These are phyloP conservation scores for Muscicapa striata DNA, from an alignment of 2,797 vertebrate genomes.

Conservation along the genomic window DNA sequence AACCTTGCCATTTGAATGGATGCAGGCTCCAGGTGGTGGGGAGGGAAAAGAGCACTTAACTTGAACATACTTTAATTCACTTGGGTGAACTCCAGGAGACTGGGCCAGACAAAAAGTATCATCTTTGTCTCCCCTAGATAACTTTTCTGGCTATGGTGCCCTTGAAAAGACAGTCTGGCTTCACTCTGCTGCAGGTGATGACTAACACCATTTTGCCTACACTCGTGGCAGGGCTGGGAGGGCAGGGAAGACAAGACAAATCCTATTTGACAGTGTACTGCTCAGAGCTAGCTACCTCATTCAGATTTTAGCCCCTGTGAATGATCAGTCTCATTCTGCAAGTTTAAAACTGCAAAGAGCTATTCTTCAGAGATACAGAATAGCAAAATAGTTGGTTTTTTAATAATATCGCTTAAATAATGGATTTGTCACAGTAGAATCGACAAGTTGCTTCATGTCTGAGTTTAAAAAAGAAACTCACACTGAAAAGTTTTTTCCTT, in stretches of 20 bases:
- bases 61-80: background rate
- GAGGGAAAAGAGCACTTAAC: background rate
- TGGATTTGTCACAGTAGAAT: background rate
- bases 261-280: background rate
- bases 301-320: background rate
- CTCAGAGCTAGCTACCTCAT: background rate
- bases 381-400: background rate
- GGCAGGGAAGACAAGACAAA: background rate
- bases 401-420: background rate
- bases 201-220: background rate
- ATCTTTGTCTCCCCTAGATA: background rate
- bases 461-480: background rate
- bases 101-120: background rate
- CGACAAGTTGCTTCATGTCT: fast-evolving
- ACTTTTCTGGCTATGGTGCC: background rate
- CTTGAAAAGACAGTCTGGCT: background rate
- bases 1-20: background rate
- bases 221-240: background rate
- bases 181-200: background rate
- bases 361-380: background rate
- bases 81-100: background rate
- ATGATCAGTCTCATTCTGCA: background rate
- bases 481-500: background rate
- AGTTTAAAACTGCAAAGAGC: background rate
- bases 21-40: background rate